Evolutionary conservation across 2,113 vertebrate genomes (phyloP), one percentile per base, ranked within the genome.

Genomic region (Seriola dumerili): DNA sequence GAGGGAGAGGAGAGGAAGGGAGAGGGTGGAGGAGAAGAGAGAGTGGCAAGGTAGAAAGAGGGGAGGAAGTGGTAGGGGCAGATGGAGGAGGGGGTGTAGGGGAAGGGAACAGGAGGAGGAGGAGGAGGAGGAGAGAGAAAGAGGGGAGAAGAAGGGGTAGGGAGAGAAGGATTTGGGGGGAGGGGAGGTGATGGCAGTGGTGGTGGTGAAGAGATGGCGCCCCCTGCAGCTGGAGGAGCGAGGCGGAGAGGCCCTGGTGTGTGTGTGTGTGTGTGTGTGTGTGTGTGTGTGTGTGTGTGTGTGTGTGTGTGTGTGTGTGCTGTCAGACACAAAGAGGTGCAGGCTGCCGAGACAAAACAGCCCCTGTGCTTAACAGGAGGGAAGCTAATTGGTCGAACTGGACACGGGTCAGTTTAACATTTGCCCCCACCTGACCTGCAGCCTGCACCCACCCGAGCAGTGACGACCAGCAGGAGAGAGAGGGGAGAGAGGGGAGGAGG

Each of bases 301-400:
- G 23, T 75, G 23, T 58, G 34, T 46, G 40, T 29, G 29, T 29
- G 17, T 34, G 32, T 59, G 44, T 50, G 72, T 63, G 29, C 34
- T 54, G 57, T 73, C 76, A 79, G 76, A 88, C 77, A 92, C 85
- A 92, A 91, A 91, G 87, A 82, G 57, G 76, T 42, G 21, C 48
- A 48, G 64, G 29, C 62, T 21, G 65, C 58, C 0, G 13, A 50
- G 76, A 84, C 79, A 72, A 81, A 84, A 81, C 40, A 59, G 34
- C 34, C 38, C 72, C n/a, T 46, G 44, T 44, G 29, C 72, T 76
- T 72, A 58, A 65, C n/a, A 57, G 64, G 4, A 40, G 16, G 75
- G 71, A 54, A 17, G 38, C 32, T 84, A 40, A 81, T 80, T 86
- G 70, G 55, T 17, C 52, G 65, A 73, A 73, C 66, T 64, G 64